Evolutionary conservation across 2,113 vertebrate genomes (phyloP).

Genomic region (Chloebia gouldiae): DNA sequence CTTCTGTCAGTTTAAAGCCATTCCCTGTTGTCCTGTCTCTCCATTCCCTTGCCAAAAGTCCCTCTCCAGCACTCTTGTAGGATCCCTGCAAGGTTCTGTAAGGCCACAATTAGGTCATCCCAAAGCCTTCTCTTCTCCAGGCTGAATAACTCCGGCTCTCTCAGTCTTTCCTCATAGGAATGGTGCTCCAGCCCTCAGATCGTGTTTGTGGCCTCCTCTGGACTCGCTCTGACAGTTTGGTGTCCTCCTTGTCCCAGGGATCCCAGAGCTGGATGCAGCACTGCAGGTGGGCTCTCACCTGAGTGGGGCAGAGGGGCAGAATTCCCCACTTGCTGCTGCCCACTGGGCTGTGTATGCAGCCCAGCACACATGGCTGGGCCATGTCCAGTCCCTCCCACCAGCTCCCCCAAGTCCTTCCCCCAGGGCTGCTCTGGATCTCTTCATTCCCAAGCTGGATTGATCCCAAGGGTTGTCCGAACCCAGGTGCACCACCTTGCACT

Average conservation of each 20-base stretch:
- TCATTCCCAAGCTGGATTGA: background rate
- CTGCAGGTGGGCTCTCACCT: background rate
- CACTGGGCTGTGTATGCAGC: background rate
- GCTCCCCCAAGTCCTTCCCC: background rate
- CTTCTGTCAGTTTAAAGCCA: background rate
- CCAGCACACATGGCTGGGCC: background rate
- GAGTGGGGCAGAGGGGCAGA: background rate
- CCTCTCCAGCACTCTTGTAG: background rate
- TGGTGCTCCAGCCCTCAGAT: background rate
- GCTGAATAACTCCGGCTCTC: background rate
- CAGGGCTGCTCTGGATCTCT: background rate
- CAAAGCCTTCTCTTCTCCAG: background rate
- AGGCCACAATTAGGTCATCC: background rate
- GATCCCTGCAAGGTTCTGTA: background rate
- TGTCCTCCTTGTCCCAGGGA: background rate
- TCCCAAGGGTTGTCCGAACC: background rate
- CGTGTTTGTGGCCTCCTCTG: background rate
- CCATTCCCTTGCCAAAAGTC: background rate
- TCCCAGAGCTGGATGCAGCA: background rate
- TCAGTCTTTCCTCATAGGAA: background rate
- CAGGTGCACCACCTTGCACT: background rate
- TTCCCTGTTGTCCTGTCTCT: background rate
- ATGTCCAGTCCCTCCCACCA: background rate
- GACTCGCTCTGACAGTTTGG: fast-evolving
- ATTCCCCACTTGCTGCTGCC: background rate